phyloP scores from a whole-genome alignment of 2,888 invertebrate genomes.

The Callyntrura guangdongensis region DNA sequence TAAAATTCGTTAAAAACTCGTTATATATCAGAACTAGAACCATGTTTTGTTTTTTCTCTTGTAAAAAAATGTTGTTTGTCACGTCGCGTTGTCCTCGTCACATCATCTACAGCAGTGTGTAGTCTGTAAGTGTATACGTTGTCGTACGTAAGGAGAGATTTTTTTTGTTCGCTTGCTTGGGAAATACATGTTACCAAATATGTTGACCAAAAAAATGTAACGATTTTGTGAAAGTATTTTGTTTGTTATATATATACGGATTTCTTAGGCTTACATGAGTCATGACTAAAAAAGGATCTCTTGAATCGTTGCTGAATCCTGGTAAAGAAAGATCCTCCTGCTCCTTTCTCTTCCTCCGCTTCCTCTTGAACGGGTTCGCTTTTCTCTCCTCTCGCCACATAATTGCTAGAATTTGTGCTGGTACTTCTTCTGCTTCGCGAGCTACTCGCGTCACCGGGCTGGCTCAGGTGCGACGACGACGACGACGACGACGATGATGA shows the following conservation, averaged over 20 bases:
- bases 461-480: slow-evolving; percentile 39
- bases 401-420: slow-evolving; percentile 31
- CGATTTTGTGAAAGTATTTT: slow-evolving; percentile 20
- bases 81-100: slow-evolving; percentile 47
- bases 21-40: too few relatives aligned
- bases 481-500: background rate
- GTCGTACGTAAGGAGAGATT: too few relatives aligned
- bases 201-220: background rate
- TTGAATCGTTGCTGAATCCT: slow-evolving; percentile 82
- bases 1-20: too few relatives aligned
- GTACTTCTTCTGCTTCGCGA: slow-evolving; percentile 64
- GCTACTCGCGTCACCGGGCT: slow-evolving; percentile 36
- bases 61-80: slow-evolving; percentile 19
- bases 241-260: too few relatives aligned
- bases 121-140: background rate
- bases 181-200: background rate
- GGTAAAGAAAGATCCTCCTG: slow-evolving; percentile 52
- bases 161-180: slow-evolving; percentile 29
- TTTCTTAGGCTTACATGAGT: slow-evolving; percentile 80
- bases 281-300: slow-evolving; percentile 82
- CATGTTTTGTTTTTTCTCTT: too few relatives aligned
- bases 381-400: slow-evolving; percentile 52
- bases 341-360: slow-evolving; percentile 23
- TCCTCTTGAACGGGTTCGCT: slow-evolving; percentile 40
- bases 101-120: background rate